phyloP scores from a whole-genome alignment of 2,888 invertebrate genomes.

The Pheosia tremula region DNA sequence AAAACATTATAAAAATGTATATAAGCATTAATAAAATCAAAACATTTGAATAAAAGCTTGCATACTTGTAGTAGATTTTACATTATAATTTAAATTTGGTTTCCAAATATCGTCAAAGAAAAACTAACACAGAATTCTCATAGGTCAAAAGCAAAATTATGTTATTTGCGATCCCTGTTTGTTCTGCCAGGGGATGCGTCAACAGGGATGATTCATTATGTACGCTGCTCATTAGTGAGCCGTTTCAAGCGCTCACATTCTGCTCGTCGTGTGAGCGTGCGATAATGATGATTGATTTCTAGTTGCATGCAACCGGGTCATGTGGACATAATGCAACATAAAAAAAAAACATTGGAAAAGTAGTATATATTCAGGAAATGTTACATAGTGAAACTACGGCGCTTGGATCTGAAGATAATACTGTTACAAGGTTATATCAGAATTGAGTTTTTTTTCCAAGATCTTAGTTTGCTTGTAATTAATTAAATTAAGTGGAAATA shows the following conservation, averaged over 20 bases:
- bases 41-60: no score
- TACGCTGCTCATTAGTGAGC: constrained; percentile 49
- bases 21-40: no score
- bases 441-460: no score
- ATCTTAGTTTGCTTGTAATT: no score
- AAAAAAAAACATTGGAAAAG: background rate
- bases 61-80: no score
- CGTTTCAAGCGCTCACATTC: constrained; percentile 24
- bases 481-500: no score
- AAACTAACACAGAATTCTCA: constrained; percentile 4
- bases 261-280: constrained; percentile 3
- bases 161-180: constrained; percentile 33
- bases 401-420: no score
- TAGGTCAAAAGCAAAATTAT: constrained; percentile 26
- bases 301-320: constrained; percentile 5
- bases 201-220: constrained; percentile 55
- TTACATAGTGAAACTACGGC: no score
- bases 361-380: no score
- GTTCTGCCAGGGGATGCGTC: constrained; percentile 37
- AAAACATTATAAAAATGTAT: no score
- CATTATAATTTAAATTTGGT: background rate
- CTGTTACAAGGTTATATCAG: no score
- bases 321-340: background rate
- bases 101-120: background rate
- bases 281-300: constrained; percentile 37